Conservation (phyloP, 2,113 vertebrate species). For the Labeo catla region DNA sequence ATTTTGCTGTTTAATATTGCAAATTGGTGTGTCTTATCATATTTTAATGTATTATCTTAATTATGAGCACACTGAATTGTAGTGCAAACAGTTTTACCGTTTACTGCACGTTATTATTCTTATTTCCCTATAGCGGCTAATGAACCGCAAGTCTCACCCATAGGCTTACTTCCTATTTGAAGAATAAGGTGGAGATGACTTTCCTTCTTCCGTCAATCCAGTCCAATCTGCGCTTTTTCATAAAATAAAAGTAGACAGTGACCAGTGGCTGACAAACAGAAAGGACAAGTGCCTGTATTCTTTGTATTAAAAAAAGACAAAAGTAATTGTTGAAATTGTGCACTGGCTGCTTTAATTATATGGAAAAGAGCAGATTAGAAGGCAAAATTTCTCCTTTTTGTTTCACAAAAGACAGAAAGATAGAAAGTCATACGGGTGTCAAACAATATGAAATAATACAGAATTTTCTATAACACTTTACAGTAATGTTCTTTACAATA, state of each 20-base stretch:
- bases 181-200: background rate
- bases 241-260: background rate
- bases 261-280: background rate
- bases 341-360: background rate
- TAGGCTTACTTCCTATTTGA: no score
- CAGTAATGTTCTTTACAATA: background rate
- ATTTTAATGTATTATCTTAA: no score
- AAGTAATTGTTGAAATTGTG: background rate
- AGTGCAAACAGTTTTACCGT: no score
- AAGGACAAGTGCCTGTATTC: background rate
- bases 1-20: no score
- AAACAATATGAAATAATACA: constrained; percentile 3
- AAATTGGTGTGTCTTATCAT: no score
- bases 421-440: background rate
- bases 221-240: background rate
- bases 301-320: background rate
- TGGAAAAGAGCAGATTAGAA: background rate
- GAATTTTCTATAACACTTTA: background rate
- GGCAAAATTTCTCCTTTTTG: background rate
- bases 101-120: no score
- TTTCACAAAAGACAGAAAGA: background rate
- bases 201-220: background rate
- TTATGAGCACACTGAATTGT: no score
- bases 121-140: no score
- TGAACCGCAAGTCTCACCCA: no score